These are phyloP conservation scores for Esox lucius DNA, from an alignment of 2,797 vertebrate genomes.

Conservation along the genomic window DNA sequence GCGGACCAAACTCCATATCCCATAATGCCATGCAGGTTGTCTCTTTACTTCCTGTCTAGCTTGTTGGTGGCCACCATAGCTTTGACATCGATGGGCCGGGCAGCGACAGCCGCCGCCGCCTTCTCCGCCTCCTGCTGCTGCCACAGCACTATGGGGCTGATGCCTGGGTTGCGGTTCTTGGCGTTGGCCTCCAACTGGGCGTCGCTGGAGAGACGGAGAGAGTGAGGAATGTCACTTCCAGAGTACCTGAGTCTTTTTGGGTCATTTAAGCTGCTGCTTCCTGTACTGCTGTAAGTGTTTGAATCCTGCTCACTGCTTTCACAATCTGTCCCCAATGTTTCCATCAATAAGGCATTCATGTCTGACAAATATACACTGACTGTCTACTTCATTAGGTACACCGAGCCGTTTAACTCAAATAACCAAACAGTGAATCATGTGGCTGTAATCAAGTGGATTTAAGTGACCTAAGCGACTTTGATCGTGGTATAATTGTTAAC, in stretches of 20 bases:
- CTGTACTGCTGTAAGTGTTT: no score
- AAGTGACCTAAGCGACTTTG: no score
- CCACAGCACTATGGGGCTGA: slow-evolving; percentile 86
- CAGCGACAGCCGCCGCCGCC: slow-evolving; percentile 80
- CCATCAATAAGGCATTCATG: no score
- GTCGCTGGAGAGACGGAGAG: slow-evolving; percentile 46
- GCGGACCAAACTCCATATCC: background rate
- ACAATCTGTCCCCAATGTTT: no score
- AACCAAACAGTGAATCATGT: no score
- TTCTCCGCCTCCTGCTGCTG: slow-evolving; percentile 86
- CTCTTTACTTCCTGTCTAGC: slow-evolving; percentile 82
- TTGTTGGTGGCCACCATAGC: slow-evolving; percentile 90
- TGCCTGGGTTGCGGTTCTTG: slow-evolving; percentile 77
- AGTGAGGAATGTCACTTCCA: background rate
- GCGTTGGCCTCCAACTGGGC: slow-evolving; percentile 81
- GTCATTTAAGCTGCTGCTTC: background rate
- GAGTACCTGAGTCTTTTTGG: background rate
- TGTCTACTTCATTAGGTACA: no score
- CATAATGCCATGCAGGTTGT: background rate
- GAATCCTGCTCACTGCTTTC: no score
- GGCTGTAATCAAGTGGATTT: no score
- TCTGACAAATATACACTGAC: no score
- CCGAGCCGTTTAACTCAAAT: no score
- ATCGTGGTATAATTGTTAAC: no score
- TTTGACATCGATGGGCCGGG: slow-evolving; percentile 85